Percentiles rank a stretch among this genome's conserved stretches.
Evolutionary conservation across 2,113 vertebrate genomes (phyloP).

Genomic region (Ranitomeya imitator): DNA sequence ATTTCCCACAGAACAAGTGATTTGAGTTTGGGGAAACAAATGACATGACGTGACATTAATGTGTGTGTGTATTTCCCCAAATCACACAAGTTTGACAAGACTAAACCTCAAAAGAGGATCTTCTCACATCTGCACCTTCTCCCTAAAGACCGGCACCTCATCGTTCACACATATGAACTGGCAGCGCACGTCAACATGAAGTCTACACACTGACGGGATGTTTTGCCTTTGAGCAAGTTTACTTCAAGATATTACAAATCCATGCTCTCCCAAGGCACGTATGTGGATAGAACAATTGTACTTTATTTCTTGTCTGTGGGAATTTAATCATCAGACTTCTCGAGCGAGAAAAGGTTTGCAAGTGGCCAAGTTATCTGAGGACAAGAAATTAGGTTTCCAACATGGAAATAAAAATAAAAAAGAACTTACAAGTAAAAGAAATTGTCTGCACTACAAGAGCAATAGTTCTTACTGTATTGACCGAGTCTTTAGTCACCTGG

Average conservation of each 20-base stretch:
- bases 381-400: not conserved
- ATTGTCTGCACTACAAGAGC: no score
- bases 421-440: no score
- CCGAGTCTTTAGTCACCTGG: no score
- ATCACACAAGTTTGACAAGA: conserved; percentile 10
- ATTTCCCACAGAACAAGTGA: conserved; percentile 49
- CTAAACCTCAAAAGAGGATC: conserved; percentile 13
- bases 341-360: not conserved
- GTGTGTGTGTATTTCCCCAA: not conserved
- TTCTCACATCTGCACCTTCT: conserved; percentile 22
- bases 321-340: not conserved
- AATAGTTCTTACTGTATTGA: no score
- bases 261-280: not conserved
- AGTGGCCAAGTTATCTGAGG: not conserved
- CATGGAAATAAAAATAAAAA: not conserved
- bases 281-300: not conserved
- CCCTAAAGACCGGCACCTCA: conserved; percentile 5
- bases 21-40: not conserved
- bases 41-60: not conserved
- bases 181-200: not conserved
- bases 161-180: conserved; percentile 13
- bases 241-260: not conserved
- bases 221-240: not conserved
- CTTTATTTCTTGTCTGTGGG: no score
- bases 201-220: not conserved